Percentiles rank a stretch among this genome's conserved stretches.
Evolutionary conservation across 2,113 vertebrate species (phyloP).

Genomic region (Stegostoma tigrinum): DNA sequence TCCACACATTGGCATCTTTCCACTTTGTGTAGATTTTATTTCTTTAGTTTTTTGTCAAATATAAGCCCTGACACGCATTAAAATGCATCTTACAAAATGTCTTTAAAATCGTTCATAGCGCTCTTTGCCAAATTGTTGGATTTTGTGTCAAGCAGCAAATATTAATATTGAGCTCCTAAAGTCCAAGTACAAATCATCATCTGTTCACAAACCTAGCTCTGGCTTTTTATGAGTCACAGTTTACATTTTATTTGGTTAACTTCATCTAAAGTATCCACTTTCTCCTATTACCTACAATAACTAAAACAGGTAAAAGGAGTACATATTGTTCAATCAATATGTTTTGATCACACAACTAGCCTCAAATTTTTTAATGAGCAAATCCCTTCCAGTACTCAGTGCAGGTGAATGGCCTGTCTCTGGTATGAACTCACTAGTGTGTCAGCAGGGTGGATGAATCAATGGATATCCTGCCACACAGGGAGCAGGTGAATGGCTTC

Average conservation of each 20-base stretch:
- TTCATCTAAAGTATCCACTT: background rate
- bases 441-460: too few relatives aligned
- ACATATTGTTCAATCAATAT: background rate
- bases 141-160: background rate
- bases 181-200: background rate
- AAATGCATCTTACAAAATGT: background rate
- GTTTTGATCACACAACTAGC: background rate
- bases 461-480: too few relatives aligned
- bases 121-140: background rate
- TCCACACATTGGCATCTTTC: background rate
- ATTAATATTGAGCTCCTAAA: background rate
- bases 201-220: background rate
- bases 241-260: background rate
- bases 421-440: too few relatives aligned
- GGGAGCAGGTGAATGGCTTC: too few relatives aligned
- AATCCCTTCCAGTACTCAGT: too few relatives aligned
- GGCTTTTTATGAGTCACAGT: background rate
- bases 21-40: background rate
- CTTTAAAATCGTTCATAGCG: background rate
- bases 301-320: background rate
- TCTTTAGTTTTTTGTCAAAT: background rate
- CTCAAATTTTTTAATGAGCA: too few relatives aligned
- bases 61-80: background rate
- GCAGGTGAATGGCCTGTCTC: too few relatives aligned
- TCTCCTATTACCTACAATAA: background rate